Evolutionary conservation across 1,140 invertebrate genomes (phyloP).

Genomic region (Euglossa dilemma): DNA sequence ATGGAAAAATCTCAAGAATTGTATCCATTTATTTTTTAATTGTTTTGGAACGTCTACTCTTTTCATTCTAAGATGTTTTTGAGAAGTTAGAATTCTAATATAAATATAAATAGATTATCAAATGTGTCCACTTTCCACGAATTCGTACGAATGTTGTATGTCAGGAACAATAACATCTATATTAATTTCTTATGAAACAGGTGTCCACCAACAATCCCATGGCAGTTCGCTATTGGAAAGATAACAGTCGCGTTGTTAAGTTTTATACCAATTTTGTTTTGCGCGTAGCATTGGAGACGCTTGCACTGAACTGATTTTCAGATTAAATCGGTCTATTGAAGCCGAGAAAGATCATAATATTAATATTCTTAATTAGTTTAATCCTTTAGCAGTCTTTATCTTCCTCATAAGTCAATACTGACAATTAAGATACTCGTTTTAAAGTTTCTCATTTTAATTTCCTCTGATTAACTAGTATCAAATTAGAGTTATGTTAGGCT

Average conservation of each 20-base stretch:
- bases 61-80: neutral
- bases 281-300: neutral
- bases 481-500: conserved; percentile 51
- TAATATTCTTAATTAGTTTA: neutral
- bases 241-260: conserved; percentile 12
- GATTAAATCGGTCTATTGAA: neutral
- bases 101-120: neutral
- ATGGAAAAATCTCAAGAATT: neutral
- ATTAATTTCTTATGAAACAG: conserved; percentile 10
- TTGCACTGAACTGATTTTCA: neutral
- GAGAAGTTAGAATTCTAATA: neutral
- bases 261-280: conserved; percentile 43
- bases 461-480: neutral
- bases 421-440: neutral
- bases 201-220: conserved; percentile 3
- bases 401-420: conserved; percentile 1
- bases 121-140: neutral
- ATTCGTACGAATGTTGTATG: neutral
- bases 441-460: neutral
- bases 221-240: neutral
- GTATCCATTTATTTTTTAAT: neutral
- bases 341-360: neutral
- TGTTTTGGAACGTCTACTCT: neutral
- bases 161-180: neutral
- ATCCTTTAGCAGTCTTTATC: neutral